Conservation (phyloP, 2,888 invertebrate genomes). For the Autographa gamma region DNA sequence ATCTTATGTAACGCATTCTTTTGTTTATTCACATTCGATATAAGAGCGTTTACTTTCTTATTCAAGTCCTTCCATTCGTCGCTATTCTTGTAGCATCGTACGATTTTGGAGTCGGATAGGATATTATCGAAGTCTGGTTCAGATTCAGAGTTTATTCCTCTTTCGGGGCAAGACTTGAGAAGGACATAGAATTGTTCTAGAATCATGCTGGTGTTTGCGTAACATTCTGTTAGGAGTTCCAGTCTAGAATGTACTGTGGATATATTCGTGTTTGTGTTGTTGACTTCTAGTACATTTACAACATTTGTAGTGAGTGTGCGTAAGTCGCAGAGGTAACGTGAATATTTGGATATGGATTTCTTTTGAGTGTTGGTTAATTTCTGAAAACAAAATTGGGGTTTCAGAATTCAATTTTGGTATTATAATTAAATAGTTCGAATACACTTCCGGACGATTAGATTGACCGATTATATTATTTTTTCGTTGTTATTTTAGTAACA, state of each 20-base stretch:
- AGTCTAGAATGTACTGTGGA: conserved; percentile 75
- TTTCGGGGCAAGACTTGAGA: conserved; percentile 87
- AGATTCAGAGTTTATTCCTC: conserved; percentile 60
- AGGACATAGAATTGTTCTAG: conserved; percentile 92
- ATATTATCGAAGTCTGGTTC: conserved; percentile 79
- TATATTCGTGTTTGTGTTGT: conserved; percentile 70
- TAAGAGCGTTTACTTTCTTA: conserved; percentile 73
- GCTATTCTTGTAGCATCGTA: conserved; percentile 77
- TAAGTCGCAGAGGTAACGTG: conserved; percentile 88
- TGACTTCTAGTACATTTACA: conserved; percentile 74
- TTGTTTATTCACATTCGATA: conserved; percentile 76
- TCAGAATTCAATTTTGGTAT: too few relatives aligned
- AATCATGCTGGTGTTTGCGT: conserved; percentile 86
- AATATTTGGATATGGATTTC: conserved; percentile 88
- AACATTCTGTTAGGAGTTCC: conserved; percentile 81
- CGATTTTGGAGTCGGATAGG: conserved; percentile 77
- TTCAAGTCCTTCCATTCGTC: conserved; percentile 79
- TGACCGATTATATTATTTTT: too few relatives aligned
- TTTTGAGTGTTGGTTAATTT: conserved; percentile 91
- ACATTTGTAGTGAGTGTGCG: conserved; percentile 83
- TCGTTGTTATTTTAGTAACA: too few relatives aligned
- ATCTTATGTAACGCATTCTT: conserved; percentile 77
- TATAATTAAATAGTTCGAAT: not conserved
- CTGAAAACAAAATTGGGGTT: conserved; percentile 73
- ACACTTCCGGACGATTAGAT: not conserved